phyloP scores from a whole-genome alignment of 2,797 vertebrate genomes.

The Falco columbarius region DNA sequence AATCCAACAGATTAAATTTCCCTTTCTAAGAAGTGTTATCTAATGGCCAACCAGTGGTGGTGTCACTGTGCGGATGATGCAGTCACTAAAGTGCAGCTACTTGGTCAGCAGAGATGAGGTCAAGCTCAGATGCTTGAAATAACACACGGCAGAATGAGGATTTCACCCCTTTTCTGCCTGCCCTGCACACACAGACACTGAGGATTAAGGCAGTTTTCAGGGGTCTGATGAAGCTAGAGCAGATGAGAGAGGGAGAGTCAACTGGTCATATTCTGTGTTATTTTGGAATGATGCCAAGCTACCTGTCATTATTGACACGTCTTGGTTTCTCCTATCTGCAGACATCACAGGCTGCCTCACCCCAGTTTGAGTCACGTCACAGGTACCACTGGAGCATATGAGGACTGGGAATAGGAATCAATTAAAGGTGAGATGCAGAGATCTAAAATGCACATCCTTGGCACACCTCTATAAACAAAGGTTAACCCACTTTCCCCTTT shows the following conservation, averaged over 20 bases:
- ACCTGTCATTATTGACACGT: not conserved
- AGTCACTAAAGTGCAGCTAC: not conserved
- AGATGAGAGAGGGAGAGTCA: not conserved
- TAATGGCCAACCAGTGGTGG: not conserved
- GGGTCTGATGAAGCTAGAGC: not conserved
- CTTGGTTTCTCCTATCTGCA: not conserved
- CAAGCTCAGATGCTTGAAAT: not conserved
- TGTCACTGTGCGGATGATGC: not conserved
- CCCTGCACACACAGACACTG: not conserved
- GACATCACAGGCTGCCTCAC: not conserved
- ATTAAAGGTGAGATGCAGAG: not conserved
- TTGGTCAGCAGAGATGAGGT: not conserved
- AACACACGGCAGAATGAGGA: not conserved
- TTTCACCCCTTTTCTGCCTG: not conserved
- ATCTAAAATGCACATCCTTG: not conserved
- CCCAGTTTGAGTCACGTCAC: not conserved
- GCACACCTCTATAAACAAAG: not conserved
- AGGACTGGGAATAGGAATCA: not conserved
- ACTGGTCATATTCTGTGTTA: not conserved
- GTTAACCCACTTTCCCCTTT: not conserved
- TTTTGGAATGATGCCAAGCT: not conserved
- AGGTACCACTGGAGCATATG: not conserved
- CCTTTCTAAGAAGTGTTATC: slow-evolving; percentile 20
- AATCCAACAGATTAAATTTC: slow-evolving; percentile 13
- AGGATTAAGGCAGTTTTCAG: not conserved